Percentiles rank a stretch among this genome's conserved stretches.
These are phyloP conservation scores for Aphelinus atriplicis DNA, from an alignment of 1,140 invertebrate genomes.

Conservation along the genomic window DNA sequence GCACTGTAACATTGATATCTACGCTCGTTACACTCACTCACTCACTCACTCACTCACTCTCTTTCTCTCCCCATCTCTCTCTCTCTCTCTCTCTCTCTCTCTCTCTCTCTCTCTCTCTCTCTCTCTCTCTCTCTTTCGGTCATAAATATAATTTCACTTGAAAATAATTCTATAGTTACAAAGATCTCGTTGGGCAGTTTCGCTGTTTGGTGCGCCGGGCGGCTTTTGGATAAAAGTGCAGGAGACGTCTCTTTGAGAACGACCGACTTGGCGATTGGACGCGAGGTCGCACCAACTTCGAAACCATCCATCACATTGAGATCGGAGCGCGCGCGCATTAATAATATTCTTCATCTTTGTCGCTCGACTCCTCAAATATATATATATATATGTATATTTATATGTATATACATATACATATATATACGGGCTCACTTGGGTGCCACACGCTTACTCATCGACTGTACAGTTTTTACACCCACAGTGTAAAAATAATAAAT, in stretches of 20 bases:
- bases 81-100: conserved; percentile 1
- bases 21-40: too few relatives aligned
- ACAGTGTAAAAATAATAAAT: conserved; percentile 24
- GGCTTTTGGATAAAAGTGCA: not conserved
- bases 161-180: conserved; percentile 39
- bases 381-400: not conserved
- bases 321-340: not conserved
- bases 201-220: not conserved
- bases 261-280: not conserved
- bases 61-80: not conserved
- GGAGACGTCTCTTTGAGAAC: conserved; percentile 16
- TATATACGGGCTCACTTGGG: not conserved
- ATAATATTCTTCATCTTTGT: not conserved
- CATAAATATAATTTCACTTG: conserved; percentile 37
- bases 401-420: not conserved
- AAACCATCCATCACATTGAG: conserved; percentile 5
- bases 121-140: not conserved
- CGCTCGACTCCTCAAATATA: not conserved
- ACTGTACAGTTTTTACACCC: conserved; percentile 28
- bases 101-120: not conserved
- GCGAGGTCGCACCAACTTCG: not conserved
- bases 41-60: not conserved
- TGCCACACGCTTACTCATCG: conserved; percentile 14
- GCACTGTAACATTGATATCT: too few relatives aligned
- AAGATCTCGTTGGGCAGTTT: conserved; percentile 12